Conservation (phyloP, 2,888 invertebrate genomes). For the Stegophylla sp. region DNA sequence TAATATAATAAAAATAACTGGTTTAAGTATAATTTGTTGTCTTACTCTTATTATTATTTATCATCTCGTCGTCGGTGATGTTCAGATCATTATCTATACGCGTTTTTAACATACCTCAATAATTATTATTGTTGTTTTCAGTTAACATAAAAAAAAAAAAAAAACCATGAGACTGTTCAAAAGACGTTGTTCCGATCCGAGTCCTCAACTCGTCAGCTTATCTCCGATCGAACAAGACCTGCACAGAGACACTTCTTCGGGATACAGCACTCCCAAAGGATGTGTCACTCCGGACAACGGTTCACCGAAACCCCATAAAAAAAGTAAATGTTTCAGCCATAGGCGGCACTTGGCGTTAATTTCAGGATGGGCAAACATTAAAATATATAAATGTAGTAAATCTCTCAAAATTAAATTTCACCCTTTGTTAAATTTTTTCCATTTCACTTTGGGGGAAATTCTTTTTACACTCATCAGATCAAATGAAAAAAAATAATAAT, state of each 20-base stretch:
- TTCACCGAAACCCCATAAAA: slow-evolving; percentile 64
- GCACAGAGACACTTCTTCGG: slow-evolving; percentile 61
- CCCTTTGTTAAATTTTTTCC: no score
- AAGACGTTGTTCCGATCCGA: slow-evolving; percentile 68
- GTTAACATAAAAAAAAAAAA: no score
- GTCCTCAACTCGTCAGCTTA: slow-evolving; percentile 69
- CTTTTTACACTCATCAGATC: no score
- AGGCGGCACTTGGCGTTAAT: no score
- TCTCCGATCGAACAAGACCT: slow-evolving; percentile 65
- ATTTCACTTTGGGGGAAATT: no score
- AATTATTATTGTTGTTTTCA: no score
- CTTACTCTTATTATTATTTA: background rate
- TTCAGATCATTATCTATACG: background rate
- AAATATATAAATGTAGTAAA: no score
- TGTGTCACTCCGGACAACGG: slow-evolving; percentile 62
- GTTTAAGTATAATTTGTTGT: slow-evolving; percentile 21
- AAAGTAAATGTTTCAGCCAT: slow-evolving; percentile 63
- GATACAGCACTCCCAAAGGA: slow-evolving; percentile 60
- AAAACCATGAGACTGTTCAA: slow-evolving; percentile 68
- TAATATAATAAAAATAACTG: slow-evolving; percentile 23
- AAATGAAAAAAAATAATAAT: no score
- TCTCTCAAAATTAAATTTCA: no score
- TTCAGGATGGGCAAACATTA: no score
- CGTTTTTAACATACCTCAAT: background rate
- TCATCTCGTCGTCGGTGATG: background rate